These are phyloP conservation scores for Trematocara marginatum DNA, from an alignment of 2,113 vertebrate genomes.

Conservation along the genomic window DNA sequence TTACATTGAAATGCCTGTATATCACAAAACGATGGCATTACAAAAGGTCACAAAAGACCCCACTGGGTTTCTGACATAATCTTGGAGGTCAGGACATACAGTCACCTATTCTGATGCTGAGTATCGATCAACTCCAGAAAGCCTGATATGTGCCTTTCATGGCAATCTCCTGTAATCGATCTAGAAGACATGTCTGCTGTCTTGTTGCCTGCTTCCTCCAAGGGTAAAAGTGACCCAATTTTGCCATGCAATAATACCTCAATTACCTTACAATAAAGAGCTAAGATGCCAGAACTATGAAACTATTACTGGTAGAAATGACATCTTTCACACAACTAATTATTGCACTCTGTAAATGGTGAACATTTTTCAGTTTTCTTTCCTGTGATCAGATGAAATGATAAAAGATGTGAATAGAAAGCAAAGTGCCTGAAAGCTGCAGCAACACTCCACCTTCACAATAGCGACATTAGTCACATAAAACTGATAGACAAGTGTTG, in stretches of 20 bases:
- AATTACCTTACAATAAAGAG: slow-evolving; percentile 53
- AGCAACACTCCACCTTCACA: not conserved
- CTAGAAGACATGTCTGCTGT: slow-evolving; percentile 12
- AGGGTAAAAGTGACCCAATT: slow-evolving; percentile 53
- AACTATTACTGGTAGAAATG: slow-evolving; percentile 45
- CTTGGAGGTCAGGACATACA: slow-evolving; percentile 8
- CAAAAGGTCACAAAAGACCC: not conserved
- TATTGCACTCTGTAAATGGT: slow-evolving; percentile 22
- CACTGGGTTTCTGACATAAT: slow-evolving; percentile 13
- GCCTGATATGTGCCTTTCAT: slow-evolving; percentile 29
- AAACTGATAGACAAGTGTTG: not conserved
- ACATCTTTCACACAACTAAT: slow-evolving; percentile 23
- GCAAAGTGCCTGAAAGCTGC: not conserved
- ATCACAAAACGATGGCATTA: slow-evolving; percentile 2
- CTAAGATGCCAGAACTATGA: slow-evolving; percentile 5
- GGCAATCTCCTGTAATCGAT: slow-evolving; percentile 47
- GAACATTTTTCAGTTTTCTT: slow-evolving; percentile 3
- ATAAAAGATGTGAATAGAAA: not conserved
- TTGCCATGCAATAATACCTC: slow-evolving; percentile 57
- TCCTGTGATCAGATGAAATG: not conserved
- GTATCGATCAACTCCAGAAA: slow-evolving; percentile 44
- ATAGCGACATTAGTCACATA: not conserved
- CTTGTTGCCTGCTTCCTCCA: slow-evolving; percentile 38
- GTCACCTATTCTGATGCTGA: slow-evolving; percentile 7
- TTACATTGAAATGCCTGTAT: not conserved